Evolutionary conservation across 2,113 vertebrate genomes (phyloP).

Genomic region (Indri indri): DNA sequence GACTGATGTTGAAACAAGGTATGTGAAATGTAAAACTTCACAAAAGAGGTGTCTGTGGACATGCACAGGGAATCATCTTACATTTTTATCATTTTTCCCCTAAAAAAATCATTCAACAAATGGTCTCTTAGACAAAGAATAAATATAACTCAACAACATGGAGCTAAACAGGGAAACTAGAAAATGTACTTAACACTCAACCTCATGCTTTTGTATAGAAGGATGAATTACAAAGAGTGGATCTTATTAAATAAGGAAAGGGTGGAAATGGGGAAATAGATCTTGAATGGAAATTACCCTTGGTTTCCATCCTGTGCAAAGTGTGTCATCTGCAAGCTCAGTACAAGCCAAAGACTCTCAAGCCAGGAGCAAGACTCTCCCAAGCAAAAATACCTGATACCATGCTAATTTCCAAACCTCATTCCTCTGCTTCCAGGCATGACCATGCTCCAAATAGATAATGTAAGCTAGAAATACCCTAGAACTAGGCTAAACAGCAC

Average conservation of each 20-base stretch:
- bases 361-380: background rate
- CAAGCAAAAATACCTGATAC: background rate
- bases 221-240: background rate
- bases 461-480: background rate
- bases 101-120: background rate
- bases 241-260: constrained; percentile 1
- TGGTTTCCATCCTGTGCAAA: background rate
- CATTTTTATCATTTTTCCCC: background rate
- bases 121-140: background rate
- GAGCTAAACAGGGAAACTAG: background rate
- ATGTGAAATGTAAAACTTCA: background rate
- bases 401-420: background rate
- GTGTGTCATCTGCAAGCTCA: background rate
- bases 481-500: background rate
- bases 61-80: background rate
- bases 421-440: background rate
- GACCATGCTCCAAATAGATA: background rate
- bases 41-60: background rate
- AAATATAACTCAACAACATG: constrained; percentile 18
- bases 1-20: background rate
- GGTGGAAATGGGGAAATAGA: background rate
- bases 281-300: constrained; percentile 11
- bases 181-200: background rate
- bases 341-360: background rate
- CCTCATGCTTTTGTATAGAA: background rate